phyloP scores from a whole-genome alignment of 2,797 vertebrate genomes.

The Serranus cabrilla region DNA sequence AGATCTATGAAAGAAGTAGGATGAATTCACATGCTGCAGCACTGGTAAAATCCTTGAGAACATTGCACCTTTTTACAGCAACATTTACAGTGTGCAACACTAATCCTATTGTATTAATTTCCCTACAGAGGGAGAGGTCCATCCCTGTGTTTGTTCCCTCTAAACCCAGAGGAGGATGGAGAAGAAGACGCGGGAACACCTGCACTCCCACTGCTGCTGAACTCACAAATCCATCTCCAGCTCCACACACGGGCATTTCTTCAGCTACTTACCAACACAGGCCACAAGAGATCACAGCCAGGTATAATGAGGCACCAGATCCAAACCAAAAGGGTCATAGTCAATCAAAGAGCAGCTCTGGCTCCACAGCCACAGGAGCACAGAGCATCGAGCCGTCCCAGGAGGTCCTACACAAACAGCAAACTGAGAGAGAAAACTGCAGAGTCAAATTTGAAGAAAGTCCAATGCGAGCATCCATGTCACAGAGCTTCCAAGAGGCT shows the following conservation, averaged over 20 bases:
- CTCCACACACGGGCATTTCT: constrained; percentile 26
- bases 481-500: constrained; percentile 41
- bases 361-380: constrained; percentile 32
- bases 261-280: constrained; percentile 21
- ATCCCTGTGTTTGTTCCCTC: constrained; percentile 72
- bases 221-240: constrained; percentile 24
- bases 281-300: constrained; percentile 49
- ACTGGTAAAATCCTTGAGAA: constrained; percentile 73
- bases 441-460: constrained; percentile 57
- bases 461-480: constrained; percentile 10
- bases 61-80: neutral
- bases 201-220: constrained; percentile 33
- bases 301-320: constrained; percentile 34
- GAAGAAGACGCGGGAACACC: constrained; percentile 63
- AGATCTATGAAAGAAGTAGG: constrained; percentile 69
- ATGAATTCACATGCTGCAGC: constrained; percentile 63
- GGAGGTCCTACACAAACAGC: constrained; percentile 39
- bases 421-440: constrained; percentile 40
- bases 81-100: neutral
- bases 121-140: constrained; percentile 82
- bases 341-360: constrained; percentile 34
- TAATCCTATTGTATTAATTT: constrained; percentile 19
- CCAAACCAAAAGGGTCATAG: constrained; percentile 33
- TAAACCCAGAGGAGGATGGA: constrained; percentile 73
- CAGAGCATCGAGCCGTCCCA: constrained; percentile 31